Percentiles rank a stretch among this genome's conserved stretches.
Evolutionary conservation across 2,888 invertebrate species (phyloP).

Genomic region (Stenoptilia bipunctidactyla): DNA sequence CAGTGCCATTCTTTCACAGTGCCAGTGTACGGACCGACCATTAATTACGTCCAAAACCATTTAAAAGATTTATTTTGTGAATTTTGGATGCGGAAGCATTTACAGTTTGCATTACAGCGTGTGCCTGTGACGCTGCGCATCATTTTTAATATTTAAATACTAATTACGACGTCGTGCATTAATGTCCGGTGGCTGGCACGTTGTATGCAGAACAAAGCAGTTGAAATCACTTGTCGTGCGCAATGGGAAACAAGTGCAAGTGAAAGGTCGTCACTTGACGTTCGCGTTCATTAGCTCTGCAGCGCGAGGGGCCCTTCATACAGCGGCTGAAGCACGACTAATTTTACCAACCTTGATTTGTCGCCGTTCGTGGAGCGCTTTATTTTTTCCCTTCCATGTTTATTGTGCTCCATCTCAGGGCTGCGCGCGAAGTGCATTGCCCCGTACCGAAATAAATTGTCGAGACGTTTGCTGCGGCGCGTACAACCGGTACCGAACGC

Average conservation of each 20-base stretch:
- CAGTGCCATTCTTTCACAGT: slow-evolving; percentile 48
- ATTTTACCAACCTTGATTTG: slow-evolving; percentile 50
- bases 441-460: slow-evolving; percentile 70
- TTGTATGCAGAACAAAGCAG: background rate
- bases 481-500: slow-evolving; percentile 58
- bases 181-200: too few relatives aligned
- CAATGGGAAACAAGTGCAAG: background rate
- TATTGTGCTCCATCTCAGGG: slow-evolving; percentile 50
- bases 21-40: slow-evolving; percentile 49
- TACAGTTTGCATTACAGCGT: background rate
- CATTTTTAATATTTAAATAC: background rate
- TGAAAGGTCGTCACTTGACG: slow-evolving; percentile 20
- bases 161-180: background rate
- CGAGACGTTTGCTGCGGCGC: slow-evolving; percentile 53
- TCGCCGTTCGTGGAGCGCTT: slow-evolving; percentile 27
- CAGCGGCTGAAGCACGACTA: slow-evolving; percentile 23
- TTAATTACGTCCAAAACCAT: slow-evolving; percentile 58
- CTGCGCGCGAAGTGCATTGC: slow-evolving; percentile 65
- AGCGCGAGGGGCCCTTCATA: slow-evolving; percentile 24
- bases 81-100: slow-evolving; percentile 9
- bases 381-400: slow-evolving; percentile 32
- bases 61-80: slow-evolving; percentile 47
- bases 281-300: slow-evolving; percentile 19
- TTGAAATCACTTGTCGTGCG: slow-evolving; percentile 5
- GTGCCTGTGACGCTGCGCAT: background rate